Percentiles rank a stretch among this genome's conserved stretches.
phyloP scores from a whole-genome alignment of 2,888 invertebrate genomes.

The Lysandra bellargus region DNA sequence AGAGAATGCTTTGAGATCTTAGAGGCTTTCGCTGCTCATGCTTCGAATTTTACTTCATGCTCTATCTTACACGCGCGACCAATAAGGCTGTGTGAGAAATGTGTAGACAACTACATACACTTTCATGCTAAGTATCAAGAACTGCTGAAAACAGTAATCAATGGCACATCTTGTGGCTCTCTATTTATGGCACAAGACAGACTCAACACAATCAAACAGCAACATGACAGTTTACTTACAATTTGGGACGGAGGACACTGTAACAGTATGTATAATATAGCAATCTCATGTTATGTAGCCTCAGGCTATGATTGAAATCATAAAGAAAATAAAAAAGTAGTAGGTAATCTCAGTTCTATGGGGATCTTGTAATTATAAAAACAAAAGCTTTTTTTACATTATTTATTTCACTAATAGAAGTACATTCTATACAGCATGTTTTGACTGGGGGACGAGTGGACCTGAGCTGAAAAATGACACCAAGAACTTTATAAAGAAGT shows the following conservation, averaged over 20 bases:
- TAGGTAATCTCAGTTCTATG: too few species aligned
- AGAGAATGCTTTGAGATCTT: constrained; percentile 56
- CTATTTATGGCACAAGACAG: constrained; percentile 82
- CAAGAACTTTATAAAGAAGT: constrained; percentile 68
- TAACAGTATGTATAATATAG: constrained; percentile 68
- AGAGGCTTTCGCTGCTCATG: constrained; percentile 73
- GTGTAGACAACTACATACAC: constrained; percentile 76
- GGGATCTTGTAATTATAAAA: neutral
- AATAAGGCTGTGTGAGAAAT: constrained; percentile 81
- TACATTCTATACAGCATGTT: constrained; percentile 74
- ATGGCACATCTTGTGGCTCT: constrained; percentile 81
- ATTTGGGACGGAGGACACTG: constrained; percentile 84
- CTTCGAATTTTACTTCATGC: constrained; percentile 82
- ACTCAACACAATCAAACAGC: constrained; percentile 80
- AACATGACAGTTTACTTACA: constrained; percentile 75
- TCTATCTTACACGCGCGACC: constrained; percentile 82
- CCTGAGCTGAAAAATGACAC: constrained; percentile 75
- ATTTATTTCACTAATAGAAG: neutral
- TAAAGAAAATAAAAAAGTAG: too few species aligned
- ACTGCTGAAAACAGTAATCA: constrained; percentile 64
- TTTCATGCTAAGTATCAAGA: constrained; percentile 76
- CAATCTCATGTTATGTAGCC: too few species aligned
- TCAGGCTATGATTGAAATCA: too few species aligned
- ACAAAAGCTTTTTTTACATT: neutral
- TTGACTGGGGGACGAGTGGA: constrained; percentile 63